Conservation (phyloP, 2,113 vertebrate species). For the Pycnonotus jocosus region DNA sequence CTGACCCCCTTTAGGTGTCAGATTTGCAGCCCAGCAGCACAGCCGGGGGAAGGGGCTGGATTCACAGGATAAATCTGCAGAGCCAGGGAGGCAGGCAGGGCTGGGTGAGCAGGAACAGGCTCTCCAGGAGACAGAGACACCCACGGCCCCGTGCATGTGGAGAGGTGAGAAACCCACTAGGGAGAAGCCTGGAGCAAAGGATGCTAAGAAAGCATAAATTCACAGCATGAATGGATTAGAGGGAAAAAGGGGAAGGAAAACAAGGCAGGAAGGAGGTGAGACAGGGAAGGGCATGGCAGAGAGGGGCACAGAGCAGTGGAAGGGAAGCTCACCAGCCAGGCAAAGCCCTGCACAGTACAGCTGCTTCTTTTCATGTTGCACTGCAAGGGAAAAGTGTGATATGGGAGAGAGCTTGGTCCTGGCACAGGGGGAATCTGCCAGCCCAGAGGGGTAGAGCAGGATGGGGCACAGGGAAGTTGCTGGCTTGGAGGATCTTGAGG, state of each 20-base stretch:
- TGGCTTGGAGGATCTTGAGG: background rate
- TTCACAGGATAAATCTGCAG: background rate
- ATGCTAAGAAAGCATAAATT: background rate
- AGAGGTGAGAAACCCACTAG: background rate
- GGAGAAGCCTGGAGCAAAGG: background rate
- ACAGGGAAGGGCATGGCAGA: background rate
- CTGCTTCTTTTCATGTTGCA: background rate
- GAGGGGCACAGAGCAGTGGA: background rate
- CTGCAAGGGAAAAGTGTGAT: background rate
- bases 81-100: background rate
- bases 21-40: background rate
- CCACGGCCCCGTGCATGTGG: accelerated
- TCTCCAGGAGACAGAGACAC: background rate
- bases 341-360: background rate
- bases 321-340: background rate
- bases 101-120: background rate
- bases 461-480: background rate
- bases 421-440: background rate
- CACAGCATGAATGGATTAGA: background rate
- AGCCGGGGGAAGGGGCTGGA: background rate
- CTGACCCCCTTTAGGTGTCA: background rate
- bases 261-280: background rate
- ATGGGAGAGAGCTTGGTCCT: background rate
- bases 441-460: background rate
- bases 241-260: background rate